phyloP scores from a whole-genome alignment of 1,140 invertebrate genomes.

The Paralvinella palmiformis region DNA sequence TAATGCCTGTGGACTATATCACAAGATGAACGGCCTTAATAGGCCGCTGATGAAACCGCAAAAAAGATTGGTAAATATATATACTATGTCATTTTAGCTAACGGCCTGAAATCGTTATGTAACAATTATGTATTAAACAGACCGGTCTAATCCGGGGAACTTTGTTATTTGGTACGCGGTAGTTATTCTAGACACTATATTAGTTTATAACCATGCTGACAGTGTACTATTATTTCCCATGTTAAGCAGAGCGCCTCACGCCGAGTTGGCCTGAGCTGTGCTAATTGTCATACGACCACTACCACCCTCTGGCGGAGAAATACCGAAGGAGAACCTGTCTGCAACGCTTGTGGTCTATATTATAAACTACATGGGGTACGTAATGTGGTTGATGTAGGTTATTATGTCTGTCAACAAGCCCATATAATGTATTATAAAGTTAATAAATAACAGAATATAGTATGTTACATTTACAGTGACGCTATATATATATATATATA shows the following conservation, averaged over 20 bases:
- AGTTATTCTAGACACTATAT: no score
- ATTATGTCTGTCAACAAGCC: neutral
- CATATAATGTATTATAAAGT: neutral
- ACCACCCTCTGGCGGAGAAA: constrained; percentile 95
- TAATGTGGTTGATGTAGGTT: constrained; percentile 13
- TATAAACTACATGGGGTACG: constrained; percentile 89
- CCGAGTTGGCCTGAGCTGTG: constrained; percentile 77
- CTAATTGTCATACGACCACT: constrained; percentile 89
- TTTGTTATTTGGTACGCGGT: no score
- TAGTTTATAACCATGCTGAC: no score
- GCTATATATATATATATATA: neutral
- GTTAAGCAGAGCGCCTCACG: constrained; percentile 75
- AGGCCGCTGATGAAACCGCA: constrained; percentile 94
- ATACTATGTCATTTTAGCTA: no score
- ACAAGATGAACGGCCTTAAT: constrained; percentile 98
- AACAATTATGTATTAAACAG: no score
- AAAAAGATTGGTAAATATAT: constrained; percentile 71
- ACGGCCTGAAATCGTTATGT: no score
- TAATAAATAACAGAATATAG: neutral
- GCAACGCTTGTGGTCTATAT: constrained; percentile 96
- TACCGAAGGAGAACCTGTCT: constrained; percentile 92
- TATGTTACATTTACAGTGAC: neutral
- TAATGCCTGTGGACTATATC: constrained; percentile 79
- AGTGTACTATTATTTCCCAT: no score
- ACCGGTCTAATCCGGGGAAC: no score